phyloP scores from a whole-genome alignment of 2,888 invertebrate genomes.

The Aethes cnicana region DNA sequence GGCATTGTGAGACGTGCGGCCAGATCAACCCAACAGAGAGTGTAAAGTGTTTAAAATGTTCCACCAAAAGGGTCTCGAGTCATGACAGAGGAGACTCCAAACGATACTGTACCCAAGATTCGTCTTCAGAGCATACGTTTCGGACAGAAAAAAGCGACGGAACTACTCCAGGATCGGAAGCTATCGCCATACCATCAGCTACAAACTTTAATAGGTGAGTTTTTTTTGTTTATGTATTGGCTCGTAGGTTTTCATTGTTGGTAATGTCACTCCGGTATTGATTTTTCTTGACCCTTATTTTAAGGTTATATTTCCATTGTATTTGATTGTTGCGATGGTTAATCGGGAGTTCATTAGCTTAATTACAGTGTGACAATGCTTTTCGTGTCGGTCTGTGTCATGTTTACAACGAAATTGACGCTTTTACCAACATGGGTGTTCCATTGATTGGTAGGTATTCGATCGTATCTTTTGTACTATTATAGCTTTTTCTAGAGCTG shows the following conservation, averaged over 20 bases:
- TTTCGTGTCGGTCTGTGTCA: slow-evolving; percentile 58
- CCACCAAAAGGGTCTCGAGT: slow-evolving; percentile 84
- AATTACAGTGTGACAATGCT: slow-evolving; percentile 55
- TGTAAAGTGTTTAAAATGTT: slow-evolving; percentile 92
- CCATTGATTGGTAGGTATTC: slow-evolving; percentile 50
- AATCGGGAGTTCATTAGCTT: slow-evolving; percentile 60
- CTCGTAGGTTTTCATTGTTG: slow-evolving; percentile 58
- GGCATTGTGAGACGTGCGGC: slow-evolving; percentile 94
- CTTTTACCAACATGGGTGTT: slow-evolving; percentile 37
- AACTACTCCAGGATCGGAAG: slow-evolving; percentile 71
- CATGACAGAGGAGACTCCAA: slow-evolving; percentile 77
- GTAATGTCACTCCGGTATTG: slow-evolving; percentile 66
- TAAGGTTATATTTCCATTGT: slow-evolving; percentile 74
- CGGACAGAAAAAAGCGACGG: slow-evolving; percentile 72
- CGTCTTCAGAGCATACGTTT: slow-evolving; percentile 69
- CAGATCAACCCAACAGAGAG: slow-evolving; percentile 94
- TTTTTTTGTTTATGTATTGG: slow-evolving; percentile 47
- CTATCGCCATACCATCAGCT: slow-evolving; percentile 69
- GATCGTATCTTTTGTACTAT: slow-evolving; percentile 19
- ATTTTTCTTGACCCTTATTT: slow-evolving; percentile 72
- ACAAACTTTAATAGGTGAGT: slow-evolving; percentile 72
- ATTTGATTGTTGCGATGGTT: slow-evolving; percentile 58
- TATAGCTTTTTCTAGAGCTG: slow-evolving; percentile 12
- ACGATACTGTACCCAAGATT: slow-evolving; percentile 65
- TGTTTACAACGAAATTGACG: slow-evolving; percentile 59